Evolutionary conservation across 2,888 invertebrate genomes (phyloP).

Genomic region (Trichopria drosophilae): DNA sequence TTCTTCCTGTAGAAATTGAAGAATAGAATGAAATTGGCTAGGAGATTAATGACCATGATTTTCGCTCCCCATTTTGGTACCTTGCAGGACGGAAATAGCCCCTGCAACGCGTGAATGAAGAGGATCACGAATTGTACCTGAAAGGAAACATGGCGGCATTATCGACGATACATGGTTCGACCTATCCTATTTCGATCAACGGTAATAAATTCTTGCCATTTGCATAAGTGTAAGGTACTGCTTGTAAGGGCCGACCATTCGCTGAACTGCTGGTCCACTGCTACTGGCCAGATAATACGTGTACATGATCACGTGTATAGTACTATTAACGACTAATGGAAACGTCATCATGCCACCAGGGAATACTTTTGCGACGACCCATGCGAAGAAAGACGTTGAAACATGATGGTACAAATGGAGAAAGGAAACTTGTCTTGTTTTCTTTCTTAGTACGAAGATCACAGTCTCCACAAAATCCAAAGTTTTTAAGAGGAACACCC

Average conservation of each 20-base stretch:
- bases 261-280: slow-evolving; percentile 63
- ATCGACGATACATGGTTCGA: too few species aligned
- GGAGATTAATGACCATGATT: slow-evolving; percentile 64
- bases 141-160: slow-evolving; percentile 27
- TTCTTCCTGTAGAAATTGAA: slow-evolving; percentile 67
- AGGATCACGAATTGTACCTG: slow-evolving; percentile 69
- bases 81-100: slow-evolving; percentile 61
- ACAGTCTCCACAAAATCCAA: slow-evolving; percentile 69
- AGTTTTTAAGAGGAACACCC: slow-evolving; percentile 66
- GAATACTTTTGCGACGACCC: slow-evolving; percentile 64
- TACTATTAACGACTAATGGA: slow-evolving; percentile 66
- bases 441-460: slow-evolving; percentile 72
- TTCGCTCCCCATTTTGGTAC: slow-evolving; percentile 59
- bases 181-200: too few species aligned
- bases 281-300: slow-evolving; percentile 69
- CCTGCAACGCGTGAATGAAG: slow-evolving; percentile 61
- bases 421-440: slow-evolving; percentile 69
- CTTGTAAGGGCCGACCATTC: slow-evolving; percentile 63
- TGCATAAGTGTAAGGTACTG: slow-evolving; percentile 63
- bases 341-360: slow-evolving; percentile 69
- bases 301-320: slow-evolving; percentile 74
- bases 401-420: slow-evolving; percentile 75
- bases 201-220: slow-evolving; percentile 69
- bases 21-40: slow-evolving; percentile 70
- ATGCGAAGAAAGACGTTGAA: slow-evolving; percentile 64